These are phyloP conservation scores for Meganola albula DNA, from an alignment of 2,888 invertebrate genomes.

Conservation along the genomic window DNA sequence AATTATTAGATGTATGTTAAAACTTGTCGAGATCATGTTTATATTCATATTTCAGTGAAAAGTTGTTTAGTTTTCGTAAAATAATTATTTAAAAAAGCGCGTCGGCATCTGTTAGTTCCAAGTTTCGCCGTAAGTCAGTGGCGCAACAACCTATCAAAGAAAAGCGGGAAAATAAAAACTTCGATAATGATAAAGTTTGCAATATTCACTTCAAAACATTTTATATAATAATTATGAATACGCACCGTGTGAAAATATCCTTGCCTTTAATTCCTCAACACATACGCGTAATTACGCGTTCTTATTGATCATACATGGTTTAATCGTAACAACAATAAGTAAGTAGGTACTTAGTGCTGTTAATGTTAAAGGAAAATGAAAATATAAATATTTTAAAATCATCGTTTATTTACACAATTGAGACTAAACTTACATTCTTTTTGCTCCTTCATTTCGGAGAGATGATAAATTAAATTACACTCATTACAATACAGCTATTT, in stretches of 20 bases:
- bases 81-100: constrained; percentile 32
- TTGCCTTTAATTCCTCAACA: too few relatives aligned
- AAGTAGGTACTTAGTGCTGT: too few relatives aligned
- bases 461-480: too few relatives aligned
- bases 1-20: constrained; percentile 34
- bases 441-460: too few relatives aligned
- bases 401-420: constrained; percentile 53
- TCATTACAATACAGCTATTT: too few relatives aligned
- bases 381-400: constrained; percentile 33
- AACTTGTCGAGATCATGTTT: constrained; percentile 21
- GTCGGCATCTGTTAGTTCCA: constrained; percentile 41
- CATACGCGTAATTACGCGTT: too few relatives aligned
- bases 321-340: too few relatives aligned
- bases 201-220: too few relatives aligned
- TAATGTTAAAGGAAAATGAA: constrained; percentile 23
- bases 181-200: too few relatives aligned
- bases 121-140: constrained; percentile 34
- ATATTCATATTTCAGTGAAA: constrained; percentile 3
- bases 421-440: neutral
- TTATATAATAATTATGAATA: too few relatives aligned
- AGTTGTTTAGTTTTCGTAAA: constrained; percentile 15
- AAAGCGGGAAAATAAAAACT: constrained; percentile 56
- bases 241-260: too few relatives aligned
- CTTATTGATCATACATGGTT: too few relatives aligned
- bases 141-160: constrained; percentile 33